Conservation (phyloP, 2,113 vertebrate genomes). For the Cichladusa arquata region DNA sequence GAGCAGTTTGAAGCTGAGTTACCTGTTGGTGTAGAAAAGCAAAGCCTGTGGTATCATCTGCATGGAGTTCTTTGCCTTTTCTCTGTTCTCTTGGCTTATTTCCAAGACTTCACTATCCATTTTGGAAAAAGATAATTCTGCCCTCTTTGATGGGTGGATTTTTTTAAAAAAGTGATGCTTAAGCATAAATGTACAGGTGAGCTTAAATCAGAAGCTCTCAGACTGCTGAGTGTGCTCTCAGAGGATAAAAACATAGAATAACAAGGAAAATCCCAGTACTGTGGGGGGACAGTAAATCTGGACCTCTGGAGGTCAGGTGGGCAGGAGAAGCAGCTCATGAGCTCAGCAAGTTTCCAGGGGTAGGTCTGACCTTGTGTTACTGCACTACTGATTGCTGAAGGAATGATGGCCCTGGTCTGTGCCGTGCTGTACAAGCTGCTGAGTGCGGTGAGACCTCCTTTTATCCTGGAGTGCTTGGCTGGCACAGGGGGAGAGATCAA, state of each 20-base stretch:
- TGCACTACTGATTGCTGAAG: accelerated
- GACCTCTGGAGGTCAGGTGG: neutral
- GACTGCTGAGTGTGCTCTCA: neutral
- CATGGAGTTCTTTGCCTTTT: neutral
- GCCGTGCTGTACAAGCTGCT: neutral
- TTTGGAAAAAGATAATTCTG: neutral
- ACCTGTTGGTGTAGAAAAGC: neutral
- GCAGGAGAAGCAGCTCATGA: neutral
- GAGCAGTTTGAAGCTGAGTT: neutral
- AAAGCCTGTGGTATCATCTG: neutral
- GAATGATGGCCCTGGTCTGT: neutral
- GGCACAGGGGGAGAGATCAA: accelerated
- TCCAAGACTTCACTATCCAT: neutral
- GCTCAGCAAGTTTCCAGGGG: neutral
- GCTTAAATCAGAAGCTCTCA: neutral
- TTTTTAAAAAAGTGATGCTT: neutral
- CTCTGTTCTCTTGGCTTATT: neutral
- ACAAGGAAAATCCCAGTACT: accelerated
- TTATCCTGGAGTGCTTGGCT: neutral
- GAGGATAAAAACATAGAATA: neutral
- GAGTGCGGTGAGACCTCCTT: neutral
- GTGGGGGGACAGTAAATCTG: neutral
- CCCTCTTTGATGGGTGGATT: neutral
- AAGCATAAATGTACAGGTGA: neutral
- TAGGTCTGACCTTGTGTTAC: accelerated